Evolutionary conservation across 2,113 vertebrate genomes (phyloP).

Genomic region (Pachycephala philippinensis): DNA sequence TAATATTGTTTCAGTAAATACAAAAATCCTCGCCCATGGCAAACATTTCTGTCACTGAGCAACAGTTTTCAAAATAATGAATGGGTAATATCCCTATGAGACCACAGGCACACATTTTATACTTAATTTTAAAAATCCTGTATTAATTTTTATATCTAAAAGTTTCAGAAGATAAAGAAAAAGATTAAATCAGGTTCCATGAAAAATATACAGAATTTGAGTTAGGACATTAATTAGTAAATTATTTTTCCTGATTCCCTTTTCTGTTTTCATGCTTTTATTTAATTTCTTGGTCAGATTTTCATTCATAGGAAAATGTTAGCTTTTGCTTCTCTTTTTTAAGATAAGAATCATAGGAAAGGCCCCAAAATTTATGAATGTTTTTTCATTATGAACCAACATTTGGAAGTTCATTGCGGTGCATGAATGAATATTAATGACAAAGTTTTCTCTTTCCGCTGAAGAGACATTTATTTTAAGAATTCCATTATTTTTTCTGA

Average conservation of each 20-base stretch:
- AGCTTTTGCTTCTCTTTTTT: neutral
- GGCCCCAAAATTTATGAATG: rapidly evolving
- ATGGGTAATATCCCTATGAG: neutral
- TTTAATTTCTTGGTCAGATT: neutral
- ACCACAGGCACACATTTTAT: rapidly evolving
- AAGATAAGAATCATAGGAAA: neutral
- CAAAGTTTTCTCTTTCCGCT: neutral
- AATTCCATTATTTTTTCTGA: neutral
- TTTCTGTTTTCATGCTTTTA: neutral
- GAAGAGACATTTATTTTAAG: neutral
- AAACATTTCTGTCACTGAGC: neutral
- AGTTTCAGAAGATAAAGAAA: neutral
- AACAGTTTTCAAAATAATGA: neutral
- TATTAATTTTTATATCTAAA: neutral
- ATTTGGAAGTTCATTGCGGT: neutral
- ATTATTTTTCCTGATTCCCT: neutral
- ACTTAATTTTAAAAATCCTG: neutral
- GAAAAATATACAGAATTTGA: neutral
- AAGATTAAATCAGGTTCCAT: neutral
- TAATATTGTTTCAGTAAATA: neutral
- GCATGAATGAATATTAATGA: neutral
- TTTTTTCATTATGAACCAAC: neutral
- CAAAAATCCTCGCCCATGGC: neutral
- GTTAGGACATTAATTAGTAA: neutral
- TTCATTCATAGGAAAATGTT: neutral